Conservation (phyloP, 2,797 vertebrate genomes). For the Glossophaga mutica region DNA sequence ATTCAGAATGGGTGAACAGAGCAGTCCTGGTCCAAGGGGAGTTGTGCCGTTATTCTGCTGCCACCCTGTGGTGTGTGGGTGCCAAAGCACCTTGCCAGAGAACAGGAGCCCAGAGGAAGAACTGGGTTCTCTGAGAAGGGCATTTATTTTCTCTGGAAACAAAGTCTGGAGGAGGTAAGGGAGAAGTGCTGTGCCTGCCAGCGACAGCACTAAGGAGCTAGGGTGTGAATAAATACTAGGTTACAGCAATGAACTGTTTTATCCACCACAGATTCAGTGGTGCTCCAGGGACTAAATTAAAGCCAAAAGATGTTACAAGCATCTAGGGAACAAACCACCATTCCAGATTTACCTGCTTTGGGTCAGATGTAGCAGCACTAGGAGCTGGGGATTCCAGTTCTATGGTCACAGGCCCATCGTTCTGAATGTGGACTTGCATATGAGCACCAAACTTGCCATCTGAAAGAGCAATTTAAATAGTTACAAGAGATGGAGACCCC, state of each 20-base stretch:
- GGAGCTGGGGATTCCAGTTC: constrained; percentile 89
- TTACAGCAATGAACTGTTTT: neutral
- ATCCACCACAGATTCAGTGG: neutral
- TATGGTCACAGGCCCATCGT: constrained; percentile 96
- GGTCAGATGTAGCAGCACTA: constrained; percentile 82
- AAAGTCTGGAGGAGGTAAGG: neutral
- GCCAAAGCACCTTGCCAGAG: neutral
- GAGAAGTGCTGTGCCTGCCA: neutral
- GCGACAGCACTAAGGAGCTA: neutral
- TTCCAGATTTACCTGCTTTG: constrained; percentile 87
- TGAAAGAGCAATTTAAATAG: constrained; percentile 74
- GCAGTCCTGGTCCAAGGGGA: neutral
- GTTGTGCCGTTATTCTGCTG: constrained; percentile 25
- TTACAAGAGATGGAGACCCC: neutral
- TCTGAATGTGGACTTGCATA: constrained; percentile 98
- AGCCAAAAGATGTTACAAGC: neutral
- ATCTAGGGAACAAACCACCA: neutral
- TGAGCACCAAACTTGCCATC: constrained; percentile 94
- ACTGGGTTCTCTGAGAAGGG: neutral
- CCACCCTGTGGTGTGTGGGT: constrained; percentile 28
- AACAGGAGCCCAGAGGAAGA: neutral
- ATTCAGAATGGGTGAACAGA: fast-evolving
- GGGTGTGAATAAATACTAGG: neutral
- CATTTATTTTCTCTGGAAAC: neutral
- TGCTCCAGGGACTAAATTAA: neutral